phyloP scores from a whole-genome alignment of 2,797 vertebrate species.

The Onychomys torridus region DNA sequence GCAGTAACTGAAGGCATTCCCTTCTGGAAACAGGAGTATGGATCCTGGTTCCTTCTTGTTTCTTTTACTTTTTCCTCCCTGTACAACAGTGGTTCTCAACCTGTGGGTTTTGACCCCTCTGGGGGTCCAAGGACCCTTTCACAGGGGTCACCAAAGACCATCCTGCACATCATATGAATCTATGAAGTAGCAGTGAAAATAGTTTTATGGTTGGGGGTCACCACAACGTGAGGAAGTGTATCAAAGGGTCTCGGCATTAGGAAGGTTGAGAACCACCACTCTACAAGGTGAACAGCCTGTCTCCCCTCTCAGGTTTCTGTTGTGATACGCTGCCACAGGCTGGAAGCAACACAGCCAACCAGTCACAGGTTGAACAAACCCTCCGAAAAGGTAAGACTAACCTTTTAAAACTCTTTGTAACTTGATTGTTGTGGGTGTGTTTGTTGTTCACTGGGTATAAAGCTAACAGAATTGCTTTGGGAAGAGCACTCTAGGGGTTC shows the following conservation, averaged over 20 bases:
- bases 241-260: background rate
- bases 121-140: background rate
- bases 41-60: background rate
- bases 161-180: background rate
- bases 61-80: background rate
- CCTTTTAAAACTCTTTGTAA: background rate
- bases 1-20: too few relatives aligned
- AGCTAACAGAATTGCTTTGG: background rate
- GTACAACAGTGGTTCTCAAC: background rate
- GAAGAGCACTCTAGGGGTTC: background rate
- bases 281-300: background rate
- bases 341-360: background rate
- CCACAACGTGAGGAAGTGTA: background rate
- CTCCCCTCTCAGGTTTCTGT: background rate
- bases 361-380: background rate
- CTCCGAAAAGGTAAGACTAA: background rate
- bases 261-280: background rate
- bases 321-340: background rate
- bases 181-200: background rate
- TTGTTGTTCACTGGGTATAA: background rate
- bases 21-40: background rate
- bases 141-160: background rate
- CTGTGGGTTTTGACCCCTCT: background rate
- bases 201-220: background rate
- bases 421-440: background rate